Percentiles rank a stretch among this genome's conserved stretches.
Conservation (phyloP, 2,113 vertebrate genomes). For the Datnioides undecimradiatus region DNA sequence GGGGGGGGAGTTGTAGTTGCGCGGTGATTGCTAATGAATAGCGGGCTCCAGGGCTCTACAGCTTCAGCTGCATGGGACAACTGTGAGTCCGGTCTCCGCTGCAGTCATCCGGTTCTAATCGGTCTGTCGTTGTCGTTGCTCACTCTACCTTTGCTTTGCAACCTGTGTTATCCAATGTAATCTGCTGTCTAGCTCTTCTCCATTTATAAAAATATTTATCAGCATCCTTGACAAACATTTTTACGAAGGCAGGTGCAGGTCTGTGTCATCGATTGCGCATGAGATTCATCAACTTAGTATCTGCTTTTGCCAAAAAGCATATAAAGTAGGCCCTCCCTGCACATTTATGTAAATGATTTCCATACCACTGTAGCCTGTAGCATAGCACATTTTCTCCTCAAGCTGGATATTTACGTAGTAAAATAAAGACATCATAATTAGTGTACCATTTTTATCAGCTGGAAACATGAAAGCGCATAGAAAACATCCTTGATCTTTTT, state of each 20-base stretch:
- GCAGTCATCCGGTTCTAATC: neutral
- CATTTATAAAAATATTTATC: too few species aligned
- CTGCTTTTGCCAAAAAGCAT: neutral
- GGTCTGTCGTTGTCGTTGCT: conserved; percentile 16
- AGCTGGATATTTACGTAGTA: neutral
- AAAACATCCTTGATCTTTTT: neutral
- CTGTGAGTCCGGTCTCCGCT: conserved; percentile 11
- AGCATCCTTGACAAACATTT: neutral
- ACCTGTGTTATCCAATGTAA: neutral
- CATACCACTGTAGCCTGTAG: neutral
- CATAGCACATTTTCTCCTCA: neutral
- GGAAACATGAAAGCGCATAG: neutral
- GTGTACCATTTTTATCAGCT: conserved; percentile 15
- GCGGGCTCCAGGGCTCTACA: conserved; percentile 19
- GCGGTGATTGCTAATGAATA: conserved; percentile 1
- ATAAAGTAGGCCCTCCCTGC: conserved; percentile 1
- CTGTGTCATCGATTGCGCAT: neutral
- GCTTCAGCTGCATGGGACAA: conserved; percentile 48
- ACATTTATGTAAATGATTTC: conserved; percentile 31
- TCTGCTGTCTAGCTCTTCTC: neutral
- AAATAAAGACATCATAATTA: conserved; percentile 3
- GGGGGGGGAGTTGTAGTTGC: too few species aligned
- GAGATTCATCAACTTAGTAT: conserved; percentile 2
- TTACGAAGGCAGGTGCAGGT: conserved; percentile 27
- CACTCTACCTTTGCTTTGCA: neutral